Base-by-base conservation (phyloP, 2,113 vertebrate genomes). In the Alligator mississippiensis region DNA sequence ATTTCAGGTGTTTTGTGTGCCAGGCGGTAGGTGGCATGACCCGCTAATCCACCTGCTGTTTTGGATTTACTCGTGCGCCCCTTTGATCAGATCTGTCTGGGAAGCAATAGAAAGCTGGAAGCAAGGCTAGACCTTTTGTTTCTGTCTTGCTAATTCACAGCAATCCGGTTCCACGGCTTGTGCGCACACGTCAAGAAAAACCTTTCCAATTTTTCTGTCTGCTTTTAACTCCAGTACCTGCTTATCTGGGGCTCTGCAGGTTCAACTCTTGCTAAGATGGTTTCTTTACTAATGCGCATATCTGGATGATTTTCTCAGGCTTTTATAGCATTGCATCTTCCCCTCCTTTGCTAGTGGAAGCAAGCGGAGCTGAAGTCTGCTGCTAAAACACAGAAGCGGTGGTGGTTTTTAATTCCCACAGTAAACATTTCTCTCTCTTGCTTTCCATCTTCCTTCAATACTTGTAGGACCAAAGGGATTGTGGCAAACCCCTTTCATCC, bases 161-260 rank as follows among this genome's bases (percentile, higher is more conserved):
- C 0, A 2, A 7, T 1, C 0, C 9, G 15, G 11, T 3, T 19
- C 79, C 62, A 63, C 70, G 60, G 21, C 19, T 72, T 27, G 85
- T 76, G 27, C 28, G 17, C 64, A 66, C 63, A 34, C 0, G 0
- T 30, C 38, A 22, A 76, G 8, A 47, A 47, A 28, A 77, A 28
- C 79, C 77, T 68, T 47, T 8, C 62, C 77, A 76, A 22, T 47
- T 55, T 84, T 87, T 85, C 18, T 8, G 4, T 55, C 77, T 63
- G 24, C 77, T 63, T 47, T 30, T 24, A 55, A 88, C 82, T 30
- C 47, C 2, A 2, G 1, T 1, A 16, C 11, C 0, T 1, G 59
- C 18, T 1, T 2, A 0, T 77, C 82, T 16, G 0, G 1, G 25
- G 11, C 28, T 61, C 34, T 34, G 68, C 18, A 34, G 68, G 9